phyloP scores from a whole-genome alignment of 1,140 invertebrate genomes.

The Eurytemora carolleeae region DNA sequence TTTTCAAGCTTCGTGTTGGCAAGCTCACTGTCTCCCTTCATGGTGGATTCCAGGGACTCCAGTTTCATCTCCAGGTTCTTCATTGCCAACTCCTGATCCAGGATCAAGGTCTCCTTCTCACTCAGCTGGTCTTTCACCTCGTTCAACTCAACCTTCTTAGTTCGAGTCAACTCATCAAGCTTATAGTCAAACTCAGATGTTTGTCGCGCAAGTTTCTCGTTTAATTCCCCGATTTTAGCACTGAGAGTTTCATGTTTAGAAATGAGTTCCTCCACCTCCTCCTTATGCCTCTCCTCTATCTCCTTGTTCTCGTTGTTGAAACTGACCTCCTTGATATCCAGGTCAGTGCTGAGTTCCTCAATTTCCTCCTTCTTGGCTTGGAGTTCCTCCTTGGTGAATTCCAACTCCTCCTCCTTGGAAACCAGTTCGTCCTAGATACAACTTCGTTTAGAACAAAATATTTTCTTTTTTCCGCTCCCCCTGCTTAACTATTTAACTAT shows the following conservation, averaged over 20 bases:
- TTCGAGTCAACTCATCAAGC: slow-evolving; percentile 5
- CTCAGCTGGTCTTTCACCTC: slow-evolving; percentile 4
- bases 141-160: slow-evolving; percentile 13
- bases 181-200: slow-evolving; percentile 4
- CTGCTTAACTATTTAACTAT: too few species aligned
- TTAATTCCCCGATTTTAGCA: slow-evolving; percentile 3
- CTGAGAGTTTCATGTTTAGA: slow-evolving; percentile 10
- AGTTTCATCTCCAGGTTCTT: slow-evolving; percentile 8
- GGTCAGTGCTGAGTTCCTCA: slow-evolving; percentile 2
- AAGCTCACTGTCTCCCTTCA: neutral
- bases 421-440: too few species aligned
- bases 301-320: slow-evolving; percentile 6
- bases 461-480: too few species aligned
- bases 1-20: neutral
- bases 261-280: slow-evolving; percentile 8
- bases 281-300: slow-evolving; percentile 5
- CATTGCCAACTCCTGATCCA: slow-evolving; percentile 1
- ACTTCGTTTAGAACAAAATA: too few species aligned
- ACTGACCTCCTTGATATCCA: slow-evolving; percentile 10
- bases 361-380: slow-evolving; percentile 10
- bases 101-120: slow-evolving; percentile 3
- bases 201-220: slow-evolving; percentile 5
- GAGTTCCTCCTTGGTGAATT: slow-evolving; percentile 9
- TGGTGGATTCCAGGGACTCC: neutral
- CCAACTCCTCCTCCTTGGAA: slow-evolving; percentile 3